Evolutionary conservation across 1,140 invertebrate species (phyloP).

Genomic region (Araneus ventricosus): DNA sequence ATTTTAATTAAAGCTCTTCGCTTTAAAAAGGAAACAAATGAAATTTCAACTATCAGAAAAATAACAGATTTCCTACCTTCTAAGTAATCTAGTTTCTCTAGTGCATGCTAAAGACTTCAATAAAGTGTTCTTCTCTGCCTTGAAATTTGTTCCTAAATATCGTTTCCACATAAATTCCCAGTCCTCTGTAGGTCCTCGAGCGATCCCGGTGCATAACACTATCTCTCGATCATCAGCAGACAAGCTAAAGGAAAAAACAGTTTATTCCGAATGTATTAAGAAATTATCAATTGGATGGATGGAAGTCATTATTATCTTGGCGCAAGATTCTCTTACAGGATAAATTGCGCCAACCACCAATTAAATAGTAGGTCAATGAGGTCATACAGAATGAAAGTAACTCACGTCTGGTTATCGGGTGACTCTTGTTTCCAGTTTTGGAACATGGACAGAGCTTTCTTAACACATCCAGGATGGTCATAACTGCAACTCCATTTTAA

Average conservation of each 20-base stretch:
- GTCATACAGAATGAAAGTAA: neutral
- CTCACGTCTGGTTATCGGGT: slow-evolving; percentile 46
- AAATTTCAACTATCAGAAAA: too few relatives aligned
- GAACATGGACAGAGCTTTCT: slow-evolving; percentile 64
- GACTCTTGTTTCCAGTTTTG: slow-evolving; percentile 67
- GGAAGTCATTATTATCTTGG: too few relatives aligned
- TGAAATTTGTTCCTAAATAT: slow-evolving; percentile 82
- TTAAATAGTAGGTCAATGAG: too few relatives aligned
- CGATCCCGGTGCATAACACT: slow-evolving; percentile 90
- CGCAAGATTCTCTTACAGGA: too few relatives aligned
- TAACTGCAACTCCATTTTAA: slow-evolving; percentile 65
- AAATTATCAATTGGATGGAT: neutral
- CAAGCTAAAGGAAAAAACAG: slow-evolving; percentile 86
- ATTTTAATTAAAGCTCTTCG: too few relatives aligned
- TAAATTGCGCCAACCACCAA: too few relatives aligned
- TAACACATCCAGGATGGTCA: slow-evolving; percentile 70
- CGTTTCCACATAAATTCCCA: slow-evolving; percentile 90
- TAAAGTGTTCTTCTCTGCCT: slow-evolving; percentile 80
- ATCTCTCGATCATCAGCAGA: slow-evolving; percentile 77
- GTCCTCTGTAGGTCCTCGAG: slow-evolving; percentile 85
- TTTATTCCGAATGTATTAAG: slow-evolving; percentile 79
- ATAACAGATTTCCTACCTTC: slow-evolving; percentile 36
- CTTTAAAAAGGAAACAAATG: too few relatives aligned
- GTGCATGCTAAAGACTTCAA: slow-evolving; percentile 88
- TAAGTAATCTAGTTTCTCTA: slow-evolving; percentile 78